A percentile compares a stretch with the other conserved stretches of the same genome.
These are phyloP conservation scores for Crossoptilon crossoptilon DNA, from an alignment of 2,797 vertebrate species.

Conservation along the genomic window DNA sequence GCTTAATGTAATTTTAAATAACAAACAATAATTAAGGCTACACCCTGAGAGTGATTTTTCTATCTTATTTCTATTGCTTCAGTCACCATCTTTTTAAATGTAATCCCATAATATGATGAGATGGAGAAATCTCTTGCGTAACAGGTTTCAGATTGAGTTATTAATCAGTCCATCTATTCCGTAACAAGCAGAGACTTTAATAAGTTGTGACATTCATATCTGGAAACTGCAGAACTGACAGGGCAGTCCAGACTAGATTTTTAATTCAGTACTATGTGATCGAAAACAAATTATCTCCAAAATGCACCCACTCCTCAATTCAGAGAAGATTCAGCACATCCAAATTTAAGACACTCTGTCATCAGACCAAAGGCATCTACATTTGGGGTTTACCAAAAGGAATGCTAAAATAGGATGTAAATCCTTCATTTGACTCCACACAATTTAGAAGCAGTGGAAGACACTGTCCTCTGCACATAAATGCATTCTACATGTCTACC, in stretches of 20 bases:
- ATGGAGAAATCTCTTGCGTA: neutral
- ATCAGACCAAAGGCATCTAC: neutral
- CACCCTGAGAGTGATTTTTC: neutral
- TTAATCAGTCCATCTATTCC: neutral
- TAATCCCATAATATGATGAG: neutral
- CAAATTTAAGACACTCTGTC: neutral
- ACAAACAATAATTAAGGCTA: neutral
- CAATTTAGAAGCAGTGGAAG: neutral
- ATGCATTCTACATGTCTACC: neutral
- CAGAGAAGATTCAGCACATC: neutral
- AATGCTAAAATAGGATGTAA: neutral
- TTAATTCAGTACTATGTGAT: neutral
- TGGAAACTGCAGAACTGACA: neutral
- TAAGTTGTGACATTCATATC: neutral
- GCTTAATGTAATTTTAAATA: neutral
- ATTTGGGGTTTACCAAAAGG: constrained; percentile 8
- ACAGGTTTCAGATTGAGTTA: neutral
- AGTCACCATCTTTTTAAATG: neutral
- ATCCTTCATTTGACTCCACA: constrained; percentile 5
- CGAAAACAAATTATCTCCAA: neutral
- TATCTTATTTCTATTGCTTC: neutral
- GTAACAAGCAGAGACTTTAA: neutral
- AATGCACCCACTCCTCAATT: neutral
- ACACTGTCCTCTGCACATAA: neutral
- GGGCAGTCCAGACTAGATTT: neutral